Evolutionary conservation across 2,797 vertebrate species (phyloP).

Genomic region (Lates japonicus): DNA sequence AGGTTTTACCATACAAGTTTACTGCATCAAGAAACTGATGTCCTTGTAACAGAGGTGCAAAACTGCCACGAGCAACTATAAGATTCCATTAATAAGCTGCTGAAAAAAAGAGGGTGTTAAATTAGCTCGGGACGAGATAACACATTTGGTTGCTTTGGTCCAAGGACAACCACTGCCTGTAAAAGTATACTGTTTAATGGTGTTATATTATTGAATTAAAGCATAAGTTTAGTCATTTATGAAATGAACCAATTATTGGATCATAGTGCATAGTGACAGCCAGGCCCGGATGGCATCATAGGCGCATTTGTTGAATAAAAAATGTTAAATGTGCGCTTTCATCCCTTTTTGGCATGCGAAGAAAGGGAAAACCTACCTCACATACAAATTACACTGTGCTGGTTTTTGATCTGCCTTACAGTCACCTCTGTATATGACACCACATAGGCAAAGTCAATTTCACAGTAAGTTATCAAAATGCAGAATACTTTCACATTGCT

Average conservation of each 20-base stretch:
- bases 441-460: not conserved
- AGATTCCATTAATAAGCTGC: slow-evolving; percentile 31
- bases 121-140: slow-evolving; percentile 27
- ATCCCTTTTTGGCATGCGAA: not conserved
- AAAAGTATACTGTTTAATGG: not conserved
- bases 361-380: not conserved
- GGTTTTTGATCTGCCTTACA: not conserved
- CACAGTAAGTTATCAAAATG: not conserved
- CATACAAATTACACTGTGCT: not conserved
- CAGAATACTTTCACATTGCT: not conserved
- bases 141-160: slow-evolving; percentile 19
- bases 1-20: not conserved
- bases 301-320: slow-evolving; percentile 4
- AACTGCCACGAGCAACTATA: slow-evolving; percentile 20
- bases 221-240: not conserved
- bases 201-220: slow-evolving; percentile 17
- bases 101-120: slow-evolving; percentile 33
- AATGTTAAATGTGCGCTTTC: not conserved
- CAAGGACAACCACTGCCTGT: slow-evolving; percentile 15
- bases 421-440: not conserved
- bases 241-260: not conserved
- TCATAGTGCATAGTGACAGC: not conserved
- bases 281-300: not conserved
- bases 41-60: slow-evolving; percentile 21
- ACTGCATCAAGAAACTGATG: slow-evolving; percentile 7